phyloP scores from a whole-genome alignment of 1,140 invertebrate species.

The Cydia amplana region DNA sequence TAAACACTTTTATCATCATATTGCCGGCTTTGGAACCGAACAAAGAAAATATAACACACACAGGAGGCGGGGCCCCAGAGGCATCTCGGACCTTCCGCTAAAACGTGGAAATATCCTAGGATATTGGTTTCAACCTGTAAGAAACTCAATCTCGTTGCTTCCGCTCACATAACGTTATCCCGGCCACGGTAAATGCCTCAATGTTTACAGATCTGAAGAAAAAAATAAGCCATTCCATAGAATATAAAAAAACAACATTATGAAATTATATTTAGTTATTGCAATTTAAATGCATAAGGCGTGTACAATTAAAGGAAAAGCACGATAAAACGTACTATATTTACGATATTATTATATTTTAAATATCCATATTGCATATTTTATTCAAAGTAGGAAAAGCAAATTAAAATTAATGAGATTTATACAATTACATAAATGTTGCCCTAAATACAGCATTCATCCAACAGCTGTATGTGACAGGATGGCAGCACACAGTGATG shows the following conservation, averaged over 20 bases:
- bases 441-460: background rate
- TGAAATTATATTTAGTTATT: no score
- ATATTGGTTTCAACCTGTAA: conserved; percentile 51
- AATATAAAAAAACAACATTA: conserved; percentile 34
- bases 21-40: background rate
- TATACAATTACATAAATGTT: background rate
- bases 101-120: conserved; percentile 42
- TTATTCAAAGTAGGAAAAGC: background rate
- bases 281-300: background rate
- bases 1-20: conserved; percentile 3
- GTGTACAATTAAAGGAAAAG: background rate
- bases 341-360: no score
- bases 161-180: conserved; percentile 46
- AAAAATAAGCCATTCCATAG: background rate
- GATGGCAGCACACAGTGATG: conserved; percentile 39
- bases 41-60: conserved; percentile 4
- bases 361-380: no score
- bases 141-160: conserved; percentile 46
- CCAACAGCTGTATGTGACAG: conserved; percentile 38
- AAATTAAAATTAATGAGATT: background rate
- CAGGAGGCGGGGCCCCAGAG: background rate
- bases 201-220: conserved; percentile 39
- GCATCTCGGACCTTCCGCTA: conserved; percentile 27
- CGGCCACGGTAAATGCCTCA: conserved; percentile 39
- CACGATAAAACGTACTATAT: no score